These are phyloP conservation scores for Heterohyrax brucei DNA, from an alignment of 2,797 vertebrate species.

Conservation along the genomic window DNA sequence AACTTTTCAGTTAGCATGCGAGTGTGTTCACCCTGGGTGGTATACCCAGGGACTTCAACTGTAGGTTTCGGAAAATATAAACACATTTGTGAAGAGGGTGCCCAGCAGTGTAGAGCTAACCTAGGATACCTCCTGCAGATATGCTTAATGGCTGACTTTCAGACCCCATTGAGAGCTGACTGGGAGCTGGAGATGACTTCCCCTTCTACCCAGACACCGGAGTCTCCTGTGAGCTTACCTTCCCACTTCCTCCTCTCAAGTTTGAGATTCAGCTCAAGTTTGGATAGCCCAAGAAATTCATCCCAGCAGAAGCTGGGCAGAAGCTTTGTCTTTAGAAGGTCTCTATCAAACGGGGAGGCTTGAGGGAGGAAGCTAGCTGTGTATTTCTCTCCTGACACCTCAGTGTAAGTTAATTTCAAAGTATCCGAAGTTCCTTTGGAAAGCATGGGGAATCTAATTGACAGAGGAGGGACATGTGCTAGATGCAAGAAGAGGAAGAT, in stretches of 20 bases:
- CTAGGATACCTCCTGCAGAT: too few relatives aligned
- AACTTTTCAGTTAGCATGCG: neutral
- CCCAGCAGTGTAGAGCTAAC: neutral
- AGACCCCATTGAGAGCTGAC: neutral
- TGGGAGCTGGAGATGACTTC: accelerated
- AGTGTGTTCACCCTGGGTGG: neutral
- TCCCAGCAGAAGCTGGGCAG: neutral
- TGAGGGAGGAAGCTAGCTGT: too few relatives aligned
- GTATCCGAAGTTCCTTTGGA: neutral
- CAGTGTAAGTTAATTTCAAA: neutral
- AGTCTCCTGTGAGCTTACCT: neutral
- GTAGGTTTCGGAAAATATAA: neutral
- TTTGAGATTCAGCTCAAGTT: neutral
- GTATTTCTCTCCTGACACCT: neutral
- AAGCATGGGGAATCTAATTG: neutral
- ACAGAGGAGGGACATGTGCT: neutral
- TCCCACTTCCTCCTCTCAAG: neutral
- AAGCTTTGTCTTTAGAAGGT: neutral
- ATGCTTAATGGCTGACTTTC: neutral
- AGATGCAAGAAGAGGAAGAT: neutral
- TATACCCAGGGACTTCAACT: neutral
- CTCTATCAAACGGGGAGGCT: neutral
- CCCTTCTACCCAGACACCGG: neutral
- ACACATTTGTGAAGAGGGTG: neutral
- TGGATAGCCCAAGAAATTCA: neutral